Evolutionary conservation across 1,140 invertebrate species (phyloP).

Genomic region (Hesperophylax magnus): DNA sequence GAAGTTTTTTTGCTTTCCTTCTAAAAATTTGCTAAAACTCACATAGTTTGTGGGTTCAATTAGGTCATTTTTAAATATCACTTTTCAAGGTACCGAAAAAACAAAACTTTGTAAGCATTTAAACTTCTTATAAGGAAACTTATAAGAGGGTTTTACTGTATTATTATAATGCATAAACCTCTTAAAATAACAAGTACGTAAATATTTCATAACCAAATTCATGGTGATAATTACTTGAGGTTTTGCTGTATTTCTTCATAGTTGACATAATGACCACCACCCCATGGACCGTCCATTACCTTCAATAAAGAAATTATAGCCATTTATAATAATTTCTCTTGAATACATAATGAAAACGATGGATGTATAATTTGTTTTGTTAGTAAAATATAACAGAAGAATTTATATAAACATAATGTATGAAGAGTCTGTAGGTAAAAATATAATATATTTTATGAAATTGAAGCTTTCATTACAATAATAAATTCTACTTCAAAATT

Average conservation of each 20-base stretch:
- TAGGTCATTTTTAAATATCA: no score
- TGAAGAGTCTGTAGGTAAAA: no score
- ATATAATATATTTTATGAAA: no score
- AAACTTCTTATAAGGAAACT: no score
- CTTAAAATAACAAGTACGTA: constrained; percentile 18
- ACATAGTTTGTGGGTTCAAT: no score
- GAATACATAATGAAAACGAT: constrained; percentile 29
- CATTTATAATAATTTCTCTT: constrained; percentile 56
- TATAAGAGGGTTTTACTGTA: no score
- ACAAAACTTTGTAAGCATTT: no score
- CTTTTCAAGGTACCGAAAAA: no score
- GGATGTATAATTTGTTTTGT: not conserved
- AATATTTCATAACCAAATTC: constrained; percentile 18
- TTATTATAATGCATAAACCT: constrained; percentile 10
- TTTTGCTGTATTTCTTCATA: constrained; percentile 89
- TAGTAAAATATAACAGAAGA: constrained; percentile 10
- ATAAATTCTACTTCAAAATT: no score
- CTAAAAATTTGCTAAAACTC: no score
- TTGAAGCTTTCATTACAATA: no score
- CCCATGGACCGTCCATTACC: constrained; percentile 71
- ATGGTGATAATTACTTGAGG: constrained; percentile 74
- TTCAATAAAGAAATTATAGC: constrained; percentile 60
- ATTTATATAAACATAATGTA: not conserved
- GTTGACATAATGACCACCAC: constrained; percentile 85
- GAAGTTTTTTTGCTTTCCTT: no score